phyloP scores from a whole-genome alignment of 1,140 invertebrate species.

The Mya arenaria region DNA sequence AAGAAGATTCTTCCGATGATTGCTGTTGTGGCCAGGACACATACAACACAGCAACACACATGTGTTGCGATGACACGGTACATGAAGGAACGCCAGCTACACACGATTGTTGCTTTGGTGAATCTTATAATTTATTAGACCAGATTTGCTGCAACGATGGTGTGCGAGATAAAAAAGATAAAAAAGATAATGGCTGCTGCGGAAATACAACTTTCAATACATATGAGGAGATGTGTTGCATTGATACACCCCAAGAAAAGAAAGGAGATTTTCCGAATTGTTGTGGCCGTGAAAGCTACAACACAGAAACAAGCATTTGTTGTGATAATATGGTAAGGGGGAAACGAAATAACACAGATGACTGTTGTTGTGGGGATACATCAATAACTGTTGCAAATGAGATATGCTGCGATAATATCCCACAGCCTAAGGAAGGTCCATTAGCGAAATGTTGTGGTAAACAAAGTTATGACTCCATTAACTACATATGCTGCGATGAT shows the following conservation, averaged over 20 bases:
- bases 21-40: conserved; percentile 32
- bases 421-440: background rate
- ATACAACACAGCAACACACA: conserved; percentile 4
- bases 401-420: conserved; percentile 6
- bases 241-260: background rate
- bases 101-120: conserved; percentile 17
- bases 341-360: conserved; percentile 8
- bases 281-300: conserved; percentile 9
- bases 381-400: background rate
- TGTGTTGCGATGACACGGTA: conserved; percentile 23
- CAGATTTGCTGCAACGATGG: conserved; percentile 21
- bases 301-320: background rate
- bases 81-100: background rate
- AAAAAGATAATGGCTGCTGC: conserved; percentile 23
- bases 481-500: conserved; percentile 15
- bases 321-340: conserved; percentile 25
- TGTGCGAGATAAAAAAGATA: background rate
- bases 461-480: conserved; percentile 18
- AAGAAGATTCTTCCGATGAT: conserved; percentile 18
- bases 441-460: background rate
- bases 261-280: background rate
- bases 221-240: conserved; percentile 6
- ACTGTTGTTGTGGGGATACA: conserved; percentile 2
- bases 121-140: background rate
- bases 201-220: conserved; percentile 6